phyloP scores from a whole-genome alignment of 92 coral and sea anemone species.

The Plumapathes pennacea region DNA sequence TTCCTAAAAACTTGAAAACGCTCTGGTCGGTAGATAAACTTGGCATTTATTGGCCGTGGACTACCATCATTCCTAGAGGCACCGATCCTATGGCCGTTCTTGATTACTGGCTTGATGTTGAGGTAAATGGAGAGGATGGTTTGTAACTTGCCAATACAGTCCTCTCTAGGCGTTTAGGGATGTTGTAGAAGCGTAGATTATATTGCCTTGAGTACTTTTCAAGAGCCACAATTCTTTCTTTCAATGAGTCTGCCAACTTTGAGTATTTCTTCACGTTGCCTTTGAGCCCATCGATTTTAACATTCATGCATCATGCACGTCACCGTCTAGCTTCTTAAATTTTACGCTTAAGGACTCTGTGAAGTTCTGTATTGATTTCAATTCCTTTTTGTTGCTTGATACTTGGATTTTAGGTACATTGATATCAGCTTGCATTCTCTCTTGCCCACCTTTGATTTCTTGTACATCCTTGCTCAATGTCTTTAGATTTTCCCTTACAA shows the following conservation, averaged over 20 bases:
- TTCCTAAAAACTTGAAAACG: conserved; percentile 5
- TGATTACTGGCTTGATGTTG: not conserved
- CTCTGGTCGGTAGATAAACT: conserved; percentile 35
- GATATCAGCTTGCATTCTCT: no score
- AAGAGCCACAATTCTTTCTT: conserved; percentile 1
- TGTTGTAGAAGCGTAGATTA: conserved; percentile 1
- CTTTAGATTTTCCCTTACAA: no score
- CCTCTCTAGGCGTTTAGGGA: conserved; percentile 9
- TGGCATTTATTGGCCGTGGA: conserved; percentile 28
- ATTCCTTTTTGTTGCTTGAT: no score
- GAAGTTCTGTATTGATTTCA: no score
- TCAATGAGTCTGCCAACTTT: not conserved
- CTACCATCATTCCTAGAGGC: not conserved
- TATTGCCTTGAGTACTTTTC: conserved; percentile 1
- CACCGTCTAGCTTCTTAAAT: no score
- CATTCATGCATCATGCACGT: no score
- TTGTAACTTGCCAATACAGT: conserved; percentile 1
- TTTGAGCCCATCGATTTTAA: conserved; percentile 5
- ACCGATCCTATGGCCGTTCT: not conserved
- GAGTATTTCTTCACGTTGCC: conserved; percentile 1
- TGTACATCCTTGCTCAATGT: no score
- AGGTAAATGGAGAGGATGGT: not conserved
- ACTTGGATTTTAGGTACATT: no score
- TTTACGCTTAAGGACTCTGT: no score
- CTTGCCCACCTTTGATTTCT: no score